Evolutionary conservation across 2,888 invertebrate species (phyloP).

Genomic region (Aplocera efformata): DNA sequence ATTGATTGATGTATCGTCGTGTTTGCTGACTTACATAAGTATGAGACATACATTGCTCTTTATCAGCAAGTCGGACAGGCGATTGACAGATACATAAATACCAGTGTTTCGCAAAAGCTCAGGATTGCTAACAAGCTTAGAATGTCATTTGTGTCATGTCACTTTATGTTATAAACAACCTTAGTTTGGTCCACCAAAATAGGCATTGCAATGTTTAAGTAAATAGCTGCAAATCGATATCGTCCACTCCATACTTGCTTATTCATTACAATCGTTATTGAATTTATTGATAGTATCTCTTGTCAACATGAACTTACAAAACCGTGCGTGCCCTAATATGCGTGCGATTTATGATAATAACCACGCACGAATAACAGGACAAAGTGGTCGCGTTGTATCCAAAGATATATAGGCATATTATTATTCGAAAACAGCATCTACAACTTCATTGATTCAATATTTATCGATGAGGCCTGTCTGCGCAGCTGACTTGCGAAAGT

Average conservation of each 20-base stretch:
- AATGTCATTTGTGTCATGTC: conserved; percentile 31
- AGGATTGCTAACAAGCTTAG: conserved; percentile 27
- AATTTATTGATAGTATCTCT: conserved; percentile 42
- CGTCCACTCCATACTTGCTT: conserved; percentile 40
- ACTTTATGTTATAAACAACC: conserved; percentile 26
- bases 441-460: conserved; percentile 32
- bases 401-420: conserved; percentile 23
- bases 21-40: conserved; percentile 7
- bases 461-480: conserved; percentile 26
- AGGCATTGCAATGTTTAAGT: conserved; percentile 22
- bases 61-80: conserved; percentile 15
- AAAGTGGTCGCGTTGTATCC: conserved; percentile 22
- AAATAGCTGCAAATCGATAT: conserved; percentile 35
- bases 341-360: conserved; percentile 31
- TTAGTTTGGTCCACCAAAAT: conserved; percentile 25
- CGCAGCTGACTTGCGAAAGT: conserved; percentile 26
- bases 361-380: conserved; percentile 28
- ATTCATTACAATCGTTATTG: conserved; percentile 49
- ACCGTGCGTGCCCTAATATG: conserved; percentile 31
- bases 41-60: conserved; percentile 14
- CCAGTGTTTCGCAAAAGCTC: conserved; percentile 23
- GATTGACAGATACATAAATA: conserved; percentile 25
- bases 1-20: conserved; percentile 13
- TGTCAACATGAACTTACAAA: conserved; percentile 43
- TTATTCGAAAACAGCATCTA: conserved; percentile 24